A percentile compares a stretch with the other conserved stretches of the same genome.
Conservation (phyloP, 2,888 invertebrate species). For the Ellobium chinense region DNA sequence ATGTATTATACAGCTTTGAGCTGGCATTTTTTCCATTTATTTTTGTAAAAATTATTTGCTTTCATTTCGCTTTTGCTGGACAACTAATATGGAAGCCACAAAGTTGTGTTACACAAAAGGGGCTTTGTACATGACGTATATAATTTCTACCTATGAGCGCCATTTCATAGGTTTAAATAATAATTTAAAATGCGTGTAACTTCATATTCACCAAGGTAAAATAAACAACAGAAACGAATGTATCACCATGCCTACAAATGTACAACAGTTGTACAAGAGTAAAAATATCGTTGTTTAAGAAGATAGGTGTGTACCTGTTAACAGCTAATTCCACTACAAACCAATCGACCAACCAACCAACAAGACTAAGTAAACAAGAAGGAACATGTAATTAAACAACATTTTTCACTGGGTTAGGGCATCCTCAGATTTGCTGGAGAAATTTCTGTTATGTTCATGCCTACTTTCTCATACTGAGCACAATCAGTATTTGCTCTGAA, state of each 20-base stretch:
- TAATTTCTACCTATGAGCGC: not conserved
- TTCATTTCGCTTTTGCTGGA: too few species aligned
- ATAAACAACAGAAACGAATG: not conserved
- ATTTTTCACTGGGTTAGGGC: not conserved
- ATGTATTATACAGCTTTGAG: too few species aligned
- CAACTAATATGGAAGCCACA: not conserved
- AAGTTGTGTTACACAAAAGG: too few species aligned
- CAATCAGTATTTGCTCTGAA: too few species aligned
- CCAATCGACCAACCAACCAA: not conserved
- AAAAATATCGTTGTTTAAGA: constrained; percentile 30
- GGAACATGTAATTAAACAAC: not conserved
- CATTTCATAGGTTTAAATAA: too few species aligned
- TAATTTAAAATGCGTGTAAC: not conserved
- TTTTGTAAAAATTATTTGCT: too few species aligned
- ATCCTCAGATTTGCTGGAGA: not conserved
- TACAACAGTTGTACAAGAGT: not conserved
- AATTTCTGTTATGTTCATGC: too few species aligned
- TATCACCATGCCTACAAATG: not conserved
- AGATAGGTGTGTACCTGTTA: not conserved
- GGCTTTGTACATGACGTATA: not conserved
- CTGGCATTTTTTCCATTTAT: too few species aligned
- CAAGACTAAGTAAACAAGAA: not conserved
- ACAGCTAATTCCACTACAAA: not conserved
- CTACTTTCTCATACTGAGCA: too few species aligned
- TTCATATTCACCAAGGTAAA: not conserved